Evolutionary conservation across 1,140 invertebrate genomes (phyloP).

Genomic region (Belonocnema kinseyi): DNA sequence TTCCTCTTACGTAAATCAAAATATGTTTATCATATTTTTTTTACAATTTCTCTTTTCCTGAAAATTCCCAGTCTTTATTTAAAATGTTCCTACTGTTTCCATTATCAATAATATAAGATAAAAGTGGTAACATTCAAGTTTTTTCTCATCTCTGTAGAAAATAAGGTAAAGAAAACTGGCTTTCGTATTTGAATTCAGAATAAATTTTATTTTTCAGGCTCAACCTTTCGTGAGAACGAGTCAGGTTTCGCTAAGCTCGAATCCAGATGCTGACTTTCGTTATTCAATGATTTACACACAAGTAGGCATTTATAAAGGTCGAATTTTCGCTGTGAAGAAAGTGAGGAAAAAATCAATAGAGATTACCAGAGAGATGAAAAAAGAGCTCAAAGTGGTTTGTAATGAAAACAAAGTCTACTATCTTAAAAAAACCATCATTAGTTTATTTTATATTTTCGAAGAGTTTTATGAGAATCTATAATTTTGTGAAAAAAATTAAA

Average conservation of each 20-base stretch:
- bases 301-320: slow-evolving; percentile 92
- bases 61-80: too few relatives aligned
- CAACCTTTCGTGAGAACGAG: slow-evolving; percentile 85
- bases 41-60: neutral
- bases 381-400: slow-evolving; percentile 93
- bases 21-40: neutral
- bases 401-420: neutral
- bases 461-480: too few relatives aligned
- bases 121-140: too few relatives aligned
- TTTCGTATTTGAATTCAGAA: neutral
- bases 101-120: too few relatives aligned
- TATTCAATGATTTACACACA: slow-evolving; percentile 92
- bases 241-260: slow-evolving; percentile 90
- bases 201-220: slow-evolving; percentile 23
- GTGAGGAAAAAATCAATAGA: slow-evolving; percentile 91
- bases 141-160: too few relatives aligned
- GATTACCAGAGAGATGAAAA: slow-evolving; percentile 93
- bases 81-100: too few relatives aligned
- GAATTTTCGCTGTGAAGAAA: slow-evolving; percentile 90
- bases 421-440: slow-evolving; percentile 17
- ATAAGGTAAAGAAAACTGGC: neutral
- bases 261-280: slow-evolving; percentile 88
- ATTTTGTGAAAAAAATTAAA: too few relatives aligned
- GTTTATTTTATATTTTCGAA: neutral
- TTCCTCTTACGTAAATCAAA: neutral